phyloP scores from a whole-genome alignment of 2,797 vertebrate species.

The Megaceryle alcyon region DNA sequence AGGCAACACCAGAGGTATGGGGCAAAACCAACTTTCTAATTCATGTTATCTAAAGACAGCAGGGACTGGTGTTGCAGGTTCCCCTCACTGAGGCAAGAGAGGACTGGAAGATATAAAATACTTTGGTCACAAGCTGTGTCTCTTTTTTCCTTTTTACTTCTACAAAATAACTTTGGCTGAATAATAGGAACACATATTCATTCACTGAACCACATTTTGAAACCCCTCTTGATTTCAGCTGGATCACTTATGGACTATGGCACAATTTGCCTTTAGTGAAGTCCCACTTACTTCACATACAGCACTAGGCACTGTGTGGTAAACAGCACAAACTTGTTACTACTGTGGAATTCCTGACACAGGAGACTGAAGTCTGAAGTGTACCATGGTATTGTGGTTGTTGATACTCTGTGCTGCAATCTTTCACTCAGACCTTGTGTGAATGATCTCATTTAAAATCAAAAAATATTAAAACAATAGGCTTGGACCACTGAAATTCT shows the following conservation, averaged over 20 bases:
- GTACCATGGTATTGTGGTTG: background rate
- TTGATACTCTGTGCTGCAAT: background rate
- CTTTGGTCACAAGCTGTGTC: background rate
- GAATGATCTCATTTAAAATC: slow-evolving; percentile 17
- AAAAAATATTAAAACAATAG: slow-evolving; percentile 5
- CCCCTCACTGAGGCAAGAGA: background rate
- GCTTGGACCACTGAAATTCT: background rate
- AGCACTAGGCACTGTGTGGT: background rate
- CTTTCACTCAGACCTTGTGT: background rate
- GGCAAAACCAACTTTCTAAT: background rate
- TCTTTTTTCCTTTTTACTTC: background rate
- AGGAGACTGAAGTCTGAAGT: background rate
- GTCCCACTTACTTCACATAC: background rate
- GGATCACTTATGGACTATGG: background rate
- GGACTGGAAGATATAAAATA: background rate
- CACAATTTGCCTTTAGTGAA: background rate
- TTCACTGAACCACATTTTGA: background rate
- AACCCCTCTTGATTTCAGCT: background rate
- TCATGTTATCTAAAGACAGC: background rate
- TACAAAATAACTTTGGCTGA: background rate
- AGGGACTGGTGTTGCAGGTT: background rate
- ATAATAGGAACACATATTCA: accelerated
- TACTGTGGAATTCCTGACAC: background rate
- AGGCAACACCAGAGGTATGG: background rate
- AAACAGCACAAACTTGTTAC: background rate